phyloP scores from a whole-genome alignment of 2,113 vertebrate genomes.

The Promerops cafer region DNA sequence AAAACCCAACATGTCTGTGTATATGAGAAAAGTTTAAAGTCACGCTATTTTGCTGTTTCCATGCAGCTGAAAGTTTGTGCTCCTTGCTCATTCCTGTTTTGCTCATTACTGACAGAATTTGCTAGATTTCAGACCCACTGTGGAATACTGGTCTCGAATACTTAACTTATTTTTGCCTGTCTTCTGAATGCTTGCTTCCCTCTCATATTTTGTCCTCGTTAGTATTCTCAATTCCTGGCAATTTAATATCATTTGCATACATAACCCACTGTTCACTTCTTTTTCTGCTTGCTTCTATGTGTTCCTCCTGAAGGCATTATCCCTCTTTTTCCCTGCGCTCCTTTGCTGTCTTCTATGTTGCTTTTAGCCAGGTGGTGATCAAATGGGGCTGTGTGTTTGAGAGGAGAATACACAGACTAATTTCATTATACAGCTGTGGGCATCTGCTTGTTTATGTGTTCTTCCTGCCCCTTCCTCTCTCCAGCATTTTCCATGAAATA shows the following conservation, averaged over 20 bases:
- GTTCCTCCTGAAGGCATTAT: neutral
- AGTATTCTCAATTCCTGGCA: neutral
- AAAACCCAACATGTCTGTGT: accelerated
- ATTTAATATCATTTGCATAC: neutral
- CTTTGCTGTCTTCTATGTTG: neutral
- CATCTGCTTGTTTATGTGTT: neutral
- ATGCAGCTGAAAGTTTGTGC: neutral
- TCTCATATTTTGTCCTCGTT: neutral
- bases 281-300: neutral
- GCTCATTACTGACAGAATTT: neutral
- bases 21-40: neutral
- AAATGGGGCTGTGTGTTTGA: neutral
- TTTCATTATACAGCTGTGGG: neutral
- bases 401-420: neutral
- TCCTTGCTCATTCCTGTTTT: neutral
- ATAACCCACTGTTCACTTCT: neutral
- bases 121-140: neutral
- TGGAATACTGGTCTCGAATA: neutral
- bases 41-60: neutral
- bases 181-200: neutral
- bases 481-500: neutral
- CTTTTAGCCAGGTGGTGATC: neutral
- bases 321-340: neutral
- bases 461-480: neutral
- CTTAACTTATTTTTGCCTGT: neutral